phyloP scores from a whole-genome alignment of 2,888 invertebrate genomes.

The Lissonota sp. region DNA sequence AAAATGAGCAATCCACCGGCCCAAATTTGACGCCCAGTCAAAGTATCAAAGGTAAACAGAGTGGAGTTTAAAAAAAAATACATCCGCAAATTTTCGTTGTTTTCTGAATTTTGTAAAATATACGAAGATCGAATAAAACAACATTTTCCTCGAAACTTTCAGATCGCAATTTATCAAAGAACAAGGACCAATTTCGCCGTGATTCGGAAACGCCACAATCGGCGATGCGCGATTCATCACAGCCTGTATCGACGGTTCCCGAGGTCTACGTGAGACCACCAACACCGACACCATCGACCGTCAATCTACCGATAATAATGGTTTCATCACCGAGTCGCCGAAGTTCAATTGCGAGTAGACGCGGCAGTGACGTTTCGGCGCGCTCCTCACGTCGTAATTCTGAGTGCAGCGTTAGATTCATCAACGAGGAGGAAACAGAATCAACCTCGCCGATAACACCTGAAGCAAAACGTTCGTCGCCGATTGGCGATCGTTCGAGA shows the following conservation, averaged over 20 bases:
- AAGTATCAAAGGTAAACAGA: slow-evolving; percentile 66
- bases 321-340: slow-evolving; percentile 81
- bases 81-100: neutral
- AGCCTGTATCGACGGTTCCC: slow-evolving; percentile 78
- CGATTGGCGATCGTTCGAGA: slow-evolving; percentile 65
- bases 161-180: slow-evolving; percentile 50
- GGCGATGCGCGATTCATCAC: slow-evolving; percentile 55
- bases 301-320: slow-evolving; percentile 79
- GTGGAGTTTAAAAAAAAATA: slow-evolving; percentile 1
- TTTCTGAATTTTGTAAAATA: neutral
- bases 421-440: slow-evolving; percentile 72
- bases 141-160: neutral
- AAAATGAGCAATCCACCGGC: slow-evolving; percentile 81
- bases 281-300: slow-evolving; percentile 79
- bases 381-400: slow-evolving; percentile 74
- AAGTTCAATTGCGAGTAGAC: slow-evolving; percentile 79
- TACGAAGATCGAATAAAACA: no score
- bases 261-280: slow-evolving; percentile 82
- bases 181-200: slow-evolving; percentile 48
- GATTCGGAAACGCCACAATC: slow-evolving; percentile 15
- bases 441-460: slow-evolving; percentile 57
- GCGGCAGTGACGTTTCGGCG: slow-evolving; percentile 71
- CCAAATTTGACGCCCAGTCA: slow-evolving; percentile 64
- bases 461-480: slow-evolving; percentile 63
- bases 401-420: slow-evolving; percentile 79